Percentiles rank a stretch among this genome's conserved stretches.
Evolutionary conservation across 2,888 invertebrate species (phyloP).

Genomic region (Dasypogon diadema): DNA sequence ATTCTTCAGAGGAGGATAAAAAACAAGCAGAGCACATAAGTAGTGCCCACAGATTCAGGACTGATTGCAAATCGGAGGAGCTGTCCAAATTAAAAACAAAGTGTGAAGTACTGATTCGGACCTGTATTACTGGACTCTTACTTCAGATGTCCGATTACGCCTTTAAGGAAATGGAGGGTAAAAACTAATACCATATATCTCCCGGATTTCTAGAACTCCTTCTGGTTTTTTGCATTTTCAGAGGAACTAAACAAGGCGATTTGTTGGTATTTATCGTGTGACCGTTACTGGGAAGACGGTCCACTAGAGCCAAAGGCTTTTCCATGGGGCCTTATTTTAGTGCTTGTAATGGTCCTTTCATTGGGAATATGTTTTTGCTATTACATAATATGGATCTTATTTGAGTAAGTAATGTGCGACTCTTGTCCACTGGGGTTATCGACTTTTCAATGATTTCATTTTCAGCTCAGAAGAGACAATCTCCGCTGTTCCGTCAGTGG

Average conservation of each 20-base stretch:
- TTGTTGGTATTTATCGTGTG: slow-evolving; percentile 93
- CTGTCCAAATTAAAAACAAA: slow-evolving; percentile 79
- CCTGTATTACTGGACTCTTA: slow-evolving; percentile 85
- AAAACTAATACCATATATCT: too few relatives aligned
- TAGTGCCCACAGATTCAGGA: slow-evolving; percentile 76
- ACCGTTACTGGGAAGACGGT: slow-evolving; percentile 91
- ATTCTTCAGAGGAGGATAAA: slow-evolving; percentile 9
- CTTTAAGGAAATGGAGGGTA: slow-evolving; percentile 89
- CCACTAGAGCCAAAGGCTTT: slow-evolving; percentile 81
- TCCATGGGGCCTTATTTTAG: slow-evolving; percentile 83
- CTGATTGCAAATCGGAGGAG: slow-evolving; percentile 84
- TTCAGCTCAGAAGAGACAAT: slow-evolving; percentile 53
- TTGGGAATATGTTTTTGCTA: slow-evolving; percentile 90
- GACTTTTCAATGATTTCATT: slow-evolving; percentile 11
- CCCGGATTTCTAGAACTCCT: too few relatives aligned
- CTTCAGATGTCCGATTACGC: slow-evolving; percentile 84
- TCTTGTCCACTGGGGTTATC: too few relatives aligned
- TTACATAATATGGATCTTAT: slow-evolving; percentile 92
- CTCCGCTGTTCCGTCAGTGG: neutral
- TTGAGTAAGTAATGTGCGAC: slow-evolving; percentile 78
- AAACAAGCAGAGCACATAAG: slow-evolving; percentile 13
- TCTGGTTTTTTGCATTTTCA: slow-evolving; percentile 63
- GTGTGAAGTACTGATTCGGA: slow-evolving; percentile 81
- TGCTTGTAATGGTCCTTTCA: slow-evolving; percentile 83
- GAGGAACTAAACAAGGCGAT: slow-evolving; percentile 90